phyloP scores from a whole-genome alignment of 1,140 invertebrate species.

The Drosophila trapezifrons region DNA sequence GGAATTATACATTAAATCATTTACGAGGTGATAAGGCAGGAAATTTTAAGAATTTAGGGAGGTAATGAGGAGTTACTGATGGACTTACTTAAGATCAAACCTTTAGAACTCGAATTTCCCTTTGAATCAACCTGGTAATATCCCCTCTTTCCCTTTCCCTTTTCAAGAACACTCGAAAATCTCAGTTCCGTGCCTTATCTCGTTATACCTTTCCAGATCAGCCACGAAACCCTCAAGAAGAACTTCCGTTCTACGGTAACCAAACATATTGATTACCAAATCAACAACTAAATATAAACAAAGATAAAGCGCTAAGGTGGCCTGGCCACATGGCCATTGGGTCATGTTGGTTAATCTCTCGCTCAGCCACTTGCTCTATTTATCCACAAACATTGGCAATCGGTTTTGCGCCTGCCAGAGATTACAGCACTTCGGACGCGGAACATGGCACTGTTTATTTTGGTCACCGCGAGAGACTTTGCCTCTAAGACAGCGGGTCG shows the following conservation, averaged over 20 bases:
- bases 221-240: constrained; percentile 9
- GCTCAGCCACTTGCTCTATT: constrained; percentile 63
- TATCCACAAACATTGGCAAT: constrained; percentile 63
- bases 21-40: neutral
- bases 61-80: no score
- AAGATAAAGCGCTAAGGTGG: constrained; percentile 11
- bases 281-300: constrained; percentile 40
- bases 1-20: neutral
- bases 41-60: no score
- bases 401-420: constrained; percentile 59
- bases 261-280: constrained; percentile 73
- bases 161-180: neutral
- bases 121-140: neutral
- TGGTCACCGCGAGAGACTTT: constrained; percentile 49
- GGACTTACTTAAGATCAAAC: no score
- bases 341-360: constrained; percentile 55
- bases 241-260: constrained; percentile 60
- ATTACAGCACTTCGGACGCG: constrained; percentile 58
- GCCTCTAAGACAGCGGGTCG: constrained; percentile 46
- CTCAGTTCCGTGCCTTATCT: constrained; percentile 14
- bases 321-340: constrained; percentile 24
- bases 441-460: constrained; percentile 69
- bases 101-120: neutral
- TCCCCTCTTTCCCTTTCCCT: neutral
- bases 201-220: constrained; percentile 12